phyloP scores from a whole-genome alignment of 2,888 invertebrate species.

The Pinctada fucata region DNA sequence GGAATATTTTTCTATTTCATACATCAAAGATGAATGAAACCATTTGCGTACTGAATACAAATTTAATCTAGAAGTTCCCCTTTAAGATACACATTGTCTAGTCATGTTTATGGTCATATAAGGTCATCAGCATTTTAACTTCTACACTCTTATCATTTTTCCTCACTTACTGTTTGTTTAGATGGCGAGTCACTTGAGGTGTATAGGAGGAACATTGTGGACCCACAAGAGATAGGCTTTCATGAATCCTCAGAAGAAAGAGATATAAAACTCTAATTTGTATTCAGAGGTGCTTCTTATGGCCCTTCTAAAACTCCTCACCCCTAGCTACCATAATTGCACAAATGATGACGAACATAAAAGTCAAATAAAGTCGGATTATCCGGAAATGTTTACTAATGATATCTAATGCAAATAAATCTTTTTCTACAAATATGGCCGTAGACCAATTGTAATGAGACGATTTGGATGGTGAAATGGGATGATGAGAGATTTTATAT shows the following conservation, averaged over 20 bases:
- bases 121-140: too few relatives aligned
- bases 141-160: too few relatives aligned
- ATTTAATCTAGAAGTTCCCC: too few relatives aligned
- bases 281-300: conserved; percentile 5
- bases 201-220: too few relatives aligned
- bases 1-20: too few relatives aligned
- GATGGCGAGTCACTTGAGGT: too few relatives aligned
- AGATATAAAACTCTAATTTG: conserved; percentile 8
- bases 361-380: conserved; percentile 17
- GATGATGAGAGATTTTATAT: neutral
- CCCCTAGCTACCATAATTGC: neutral
- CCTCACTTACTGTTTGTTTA: too few relatives aligned
- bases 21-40: too few relatives aligned
- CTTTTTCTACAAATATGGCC: neutral
- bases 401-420: conserved; percentile 9
- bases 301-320: neutral
- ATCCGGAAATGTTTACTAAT: conserved; percentile 9
- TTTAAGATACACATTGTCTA: too few relatives aligned
- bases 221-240: neutral
- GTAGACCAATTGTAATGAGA: neutral
- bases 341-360: conserved; percentile 5
- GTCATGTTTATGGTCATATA: too few relatives aligned
- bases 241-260: neutral
- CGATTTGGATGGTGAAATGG: neutral
- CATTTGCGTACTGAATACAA: too few relatives aligned